Conservation (phyloP, 2,797 vertebrate genomes). For the Cyclopterus lumpus region DNA sequence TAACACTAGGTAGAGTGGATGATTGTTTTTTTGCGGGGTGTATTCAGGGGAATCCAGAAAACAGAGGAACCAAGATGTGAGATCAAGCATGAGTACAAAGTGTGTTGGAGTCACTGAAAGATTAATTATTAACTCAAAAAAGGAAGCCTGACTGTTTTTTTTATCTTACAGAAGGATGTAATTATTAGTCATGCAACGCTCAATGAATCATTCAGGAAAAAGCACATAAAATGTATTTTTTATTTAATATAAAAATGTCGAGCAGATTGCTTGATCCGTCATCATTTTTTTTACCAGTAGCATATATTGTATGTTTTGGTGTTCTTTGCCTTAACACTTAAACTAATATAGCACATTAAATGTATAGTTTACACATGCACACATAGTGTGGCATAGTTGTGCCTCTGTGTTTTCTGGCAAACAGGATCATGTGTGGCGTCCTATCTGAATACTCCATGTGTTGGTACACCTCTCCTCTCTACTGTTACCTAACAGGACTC, state of each 20-base stretch:
- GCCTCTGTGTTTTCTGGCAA: conserved; percentile 11
- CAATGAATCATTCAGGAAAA: conserved; percentile 23
- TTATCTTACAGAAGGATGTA: not conserved
- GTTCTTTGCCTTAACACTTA: not conserved
- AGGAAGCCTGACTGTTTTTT: not conserved
- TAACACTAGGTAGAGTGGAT: too few relatives aligned
- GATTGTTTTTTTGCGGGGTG: too few relatives aligned
- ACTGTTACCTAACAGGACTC: conserved; percentile 12
- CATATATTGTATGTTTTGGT: not conserved
- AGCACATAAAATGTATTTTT: not conserved
- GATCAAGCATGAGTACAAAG: not conserved
- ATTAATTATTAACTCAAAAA: conserved; percentile 2
- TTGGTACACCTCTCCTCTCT: conserved; percentile 1
- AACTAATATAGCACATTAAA: not conserved
- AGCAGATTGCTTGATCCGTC: not conserved
- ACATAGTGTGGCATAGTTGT: not conserved
- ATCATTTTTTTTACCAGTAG: not conserved
- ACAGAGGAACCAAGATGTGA: too few relatives aligned
- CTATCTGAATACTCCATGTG: conserved; percentile 19
- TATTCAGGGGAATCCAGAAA: too few relatives aligned
- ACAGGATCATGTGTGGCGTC: not conserved
- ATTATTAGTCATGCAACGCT: conserved; percentile 18
- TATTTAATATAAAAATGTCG: not conserved
- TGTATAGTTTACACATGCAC: not conserved
- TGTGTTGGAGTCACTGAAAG: conserved; percentile 5